A percentile compares a stretch with the other conserved stretches of the same genome.
These are phyloP conservation scores for Lepus americanus DNA, from an alignment of 2,113 vertebrate genomes.

Conservation along the genomic window DNA sequence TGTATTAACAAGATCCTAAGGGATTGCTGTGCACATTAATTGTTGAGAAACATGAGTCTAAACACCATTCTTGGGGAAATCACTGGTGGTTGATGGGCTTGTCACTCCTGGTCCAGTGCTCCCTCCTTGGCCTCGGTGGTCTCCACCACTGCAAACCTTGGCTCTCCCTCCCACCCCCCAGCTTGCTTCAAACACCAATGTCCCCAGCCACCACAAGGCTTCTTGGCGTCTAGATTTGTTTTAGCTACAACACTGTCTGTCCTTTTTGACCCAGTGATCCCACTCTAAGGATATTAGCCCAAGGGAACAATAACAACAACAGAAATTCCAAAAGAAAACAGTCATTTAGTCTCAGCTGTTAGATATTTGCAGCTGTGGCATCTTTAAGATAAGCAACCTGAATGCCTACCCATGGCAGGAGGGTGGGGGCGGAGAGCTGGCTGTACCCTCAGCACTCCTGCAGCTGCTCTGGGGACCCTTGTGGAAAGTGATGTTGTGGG, in stretches of 20 bases:
- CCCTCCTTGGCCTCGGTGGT: not conserved
- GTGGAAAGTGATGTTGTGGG: not conserved
- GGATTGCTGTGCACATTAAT: not conserved
- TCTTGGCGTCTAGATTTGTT: constrained; percentile 49
- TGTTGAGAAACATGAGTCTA: not conserved
- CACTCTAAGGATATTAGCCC: constrained; percentile 45
- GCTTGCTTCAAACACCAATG: not conserved
- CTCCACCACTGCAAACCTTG: not conserved
- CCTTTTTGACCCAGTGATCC: constrained; percentile 51
- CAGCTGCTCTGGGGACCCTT: not conserved
- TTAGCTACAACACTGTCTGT: constrained; percentile 31
- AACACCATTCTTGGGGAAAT: not conserved
- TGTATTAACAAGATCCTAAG: not conserved
- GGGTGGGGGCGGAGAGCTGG: not conserved
- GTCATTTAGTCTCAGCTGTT: constrained; percentile 58
- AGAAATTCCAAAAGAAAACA: constrained; percentile 12
- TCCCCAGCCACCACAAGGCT: not conserved
- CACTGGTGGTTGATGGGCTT: not conserved
- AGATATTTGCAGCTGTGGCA: constrained; percentile 61
- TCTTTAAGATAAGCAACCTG: constrained; percentile 60
- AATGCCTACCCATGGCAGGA: not conserved
- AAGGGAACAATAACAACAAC: not conserved
- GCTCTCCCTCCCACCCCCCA: not conserved
- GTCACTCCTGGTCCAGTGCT: not conserved
- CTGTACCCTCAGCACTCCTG: not conserved